A percentile compares a stretch with the other conserved stretches of the same genome.
These are phyloP conservation scores for Poeciliopsis prolifica DNA, from an alignment of 2,113 vertebrate genomes.

Conservation along the genomic window DNA sequence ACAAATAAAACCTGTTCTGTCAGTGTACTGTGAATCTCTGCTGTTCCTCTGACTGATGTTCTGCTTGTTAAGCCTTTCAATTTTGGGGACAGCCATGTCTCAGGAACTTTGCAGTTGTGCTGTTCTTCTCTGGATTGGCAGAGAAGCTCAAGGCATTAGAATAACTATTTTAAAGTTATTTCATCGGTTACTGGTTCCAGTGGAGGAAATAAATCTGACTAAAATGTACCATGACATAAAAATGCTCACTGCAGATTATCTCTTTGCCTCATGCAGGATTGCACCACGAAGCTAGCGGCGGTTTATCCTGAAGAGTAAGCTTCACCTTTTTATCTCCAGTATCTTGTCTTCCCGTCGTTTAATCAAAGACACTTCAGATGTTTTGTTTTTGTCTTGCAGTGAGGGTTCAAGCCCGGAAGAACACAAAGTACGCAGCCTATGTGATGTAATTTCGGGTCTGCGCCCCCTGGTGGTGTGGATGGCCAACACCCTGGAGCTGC, in stretches of 20 bases:
- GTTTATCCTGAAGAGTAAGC: constrained; percentile 77
- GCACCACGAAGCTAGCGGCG: constrained; percentile 75
- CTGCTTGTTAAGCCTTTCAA: not conserved
- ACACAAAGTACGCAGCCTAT: constrained; percentile 19
- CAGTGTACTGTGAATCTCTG: not conserved
- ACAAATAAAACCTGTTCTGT: no score
- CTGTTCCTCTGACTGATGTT: not conserved
- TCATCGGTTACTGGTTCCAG: no score
- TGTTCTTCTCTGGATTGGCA: not conserved
- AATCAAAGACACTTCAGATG: not conserved
- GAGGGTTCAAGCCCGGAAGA: constrained; percentile 31
- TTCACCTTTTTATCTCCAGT: not conserved
- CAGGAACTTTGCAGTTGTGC: not conserved
- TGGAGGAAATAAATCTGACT: not conserved
- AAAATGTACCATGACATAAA: not conserved
- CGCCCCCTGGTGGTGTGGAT: constrained; percentile 81
- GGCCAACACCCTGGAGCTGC: constrained; percentile 82
- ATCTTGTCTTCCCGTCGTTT: not conserved
- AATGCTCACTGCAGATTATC: not conserved
- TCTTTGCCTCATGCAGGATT: constrained; percentile 64
- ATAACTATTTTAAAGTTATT: not conserved
- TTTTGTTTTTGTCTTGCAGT: constrained; percentile 6
- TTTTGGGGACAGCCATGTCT: not conserved
- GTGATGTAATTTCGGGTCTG: constrained; percentile 67
- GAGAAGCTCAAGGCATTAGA: not conserved